Base-by-base conservation (phyloP, 2,888 invertebrate genomes). In the Micoletzkya japonica region DNA sequence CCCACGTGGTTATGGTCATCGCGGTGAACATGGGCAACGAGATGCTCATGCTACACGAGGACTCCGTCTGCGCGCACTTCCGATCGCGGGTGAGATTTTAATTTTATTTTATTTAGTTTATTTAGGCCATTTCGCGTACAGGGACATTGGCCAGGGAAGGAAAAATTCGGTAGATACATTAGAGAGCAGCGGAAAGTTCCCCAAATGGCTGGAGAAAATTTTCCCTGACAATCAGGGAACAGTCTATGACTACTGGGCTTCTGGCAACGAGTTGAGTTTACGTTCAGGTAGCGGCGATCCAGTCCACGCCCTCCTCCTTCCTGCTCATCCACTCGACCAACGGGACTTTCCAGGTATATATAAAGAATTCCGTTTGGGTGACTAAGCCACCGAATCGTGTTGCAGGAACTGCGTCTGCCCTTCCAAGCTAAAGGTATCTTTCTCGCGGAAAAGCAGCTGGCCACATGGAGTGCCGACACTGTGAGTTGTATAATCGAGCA, bases 11-110 rank as follows among this genome's bases (percentile, higher is more conserved):
- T 17, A 70, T 73, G 64, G 82, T 87, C 24, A 79, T 89, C 73
- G 88, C 88, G 37, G 86, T 88, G 2, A 88, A 88, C 74, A 87
- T 87, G 3, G 86, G 87, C 36, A 85, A 86, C 39, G 92, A 91
- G 86, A 91, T 94, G 24, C 94, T 91, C 84, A 91, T 97, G 74
- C 89, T 97, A 75, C 90, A 91, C 80, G 94, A 95, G 84, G 94
- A 95, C 86, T 90, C 91, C 50, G 90, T 94, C 73, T 91, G 92
- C 77, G 91, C 91, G 80, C 90, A 90, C 69, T 93, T 91, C 86
- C 90, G 90, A 30, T 90, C 92, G 61, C 90, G 90, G 86, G 88
- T 87, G 77, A 1, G n/a, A 30, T 54, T 7, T 24, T n/a, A n/a
- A n/a, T n/a, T n/a, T n/a, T n/a, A n/a, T n/a, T n/a, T n/a, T n/a